A percentile compares a stretch with the other conserved stretches of the same genome.
phyloP scores from a whole-genome alignment of 2,113 vertebrate species.

The Cricetomys ansorgei region DNA sequence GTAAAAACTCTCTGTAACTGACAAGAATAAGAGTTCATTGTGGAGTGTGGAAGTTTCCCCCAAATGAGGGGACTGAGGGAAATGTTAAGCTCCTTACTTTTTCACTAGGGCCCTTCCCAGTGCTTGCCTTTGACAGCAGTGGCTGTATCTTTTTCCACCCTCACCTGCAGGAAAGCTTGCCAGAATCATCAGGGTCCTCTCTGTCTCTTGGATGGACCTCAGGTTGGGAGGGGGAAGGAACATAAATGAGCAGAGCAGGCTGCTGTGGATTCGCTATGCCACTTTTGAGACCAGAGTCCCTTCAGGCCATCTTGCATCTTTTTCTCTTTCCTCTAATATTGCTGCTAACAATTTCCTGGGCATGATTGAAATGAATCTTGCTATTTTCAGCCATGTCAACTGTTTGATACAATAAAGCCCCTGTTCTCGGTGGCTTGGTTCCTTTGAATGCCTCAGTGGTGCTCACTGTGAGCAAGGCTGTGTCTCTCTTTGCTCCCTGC shows the following conservation, averaged over 20 bases:
- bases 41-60: slow-evolving; percentile 55
- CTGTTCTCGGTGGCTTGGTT: slow-evolving; percentile 18
- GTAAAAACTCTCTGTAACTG: slow-evolving; percentile 62
- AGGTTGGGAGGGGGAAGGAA: background rate
- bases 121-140: slow-evolving; percentile 59
- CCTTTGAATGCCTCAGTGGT: background rate
- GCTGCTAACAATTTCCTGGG: slow-evolving; percentile 44
- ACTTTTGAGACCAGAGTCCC: background rate
- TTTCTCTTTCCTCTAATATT: background rate
- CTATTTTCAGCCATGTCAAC: background rate
- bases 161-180: slow-evolving; percentile 64
- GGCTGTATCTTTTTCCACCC: slow-evolving; percentile 67
- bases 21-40: slow-evolving; percentile 59
- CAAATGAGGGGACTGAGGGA: slow-evolving; percentile 58
- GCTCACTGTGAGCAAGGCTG: background rate
- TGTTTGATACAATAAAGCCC: slow-evolving; percentile 9
- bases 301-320: background rate
- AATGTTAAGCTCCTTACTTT: slow-evolving; percentile 62
- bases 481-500: background rate
- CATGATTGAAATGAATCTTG: slow-evolving; percentile 10
- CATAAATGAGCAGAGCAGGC: slow-evolving; percentile 47
- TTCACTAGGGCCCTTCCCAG: slow-evolving; percentile 28
- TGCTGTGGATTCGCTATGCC: background rate
- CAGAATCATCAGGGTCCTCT: slow-evolving; percentile 51
- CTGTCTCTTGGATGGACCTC: slow-evolving; percentile 55